Evolutionary conservation across 2,888 invertebrate genomes (phyloP).

Genomic region (Dexiosoma caninum): DNA sequence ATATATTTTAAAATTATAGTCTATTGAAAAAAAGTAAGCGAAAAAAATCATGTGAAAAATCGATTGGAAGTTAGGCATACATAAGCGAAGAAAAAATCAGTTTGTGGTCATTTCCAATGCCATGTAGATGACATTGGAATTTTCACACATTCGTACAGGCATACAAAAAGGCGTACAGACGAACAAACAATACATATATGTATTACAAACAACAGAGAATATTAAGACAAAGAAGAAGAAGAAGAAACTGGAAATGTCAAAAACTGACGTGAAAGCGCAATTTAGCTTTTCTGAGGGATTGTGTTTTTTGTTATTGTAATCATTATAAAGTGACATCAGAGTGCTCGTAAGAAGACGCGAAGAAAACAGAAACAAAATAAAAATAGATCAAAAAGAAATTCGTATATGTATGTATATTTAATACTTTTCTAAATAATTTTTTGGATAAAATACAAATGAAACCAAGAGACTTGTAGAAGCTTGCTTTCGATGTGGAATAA

Average conservation of each 20-base stretch:
- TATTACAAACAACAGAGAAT: conserved; percentile 23
- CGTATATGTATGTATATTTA: conserved; percentile 19
- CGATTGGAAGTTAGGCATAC: conserved; percentile 72
- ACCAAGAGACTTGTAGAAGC: neutral
- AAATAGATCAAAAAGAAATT: conserved; percentile 36
- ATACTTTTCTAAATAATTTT: neutral
- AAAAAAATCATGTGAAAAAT: conserved; percentile 75
- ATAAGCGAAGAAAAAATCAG: conserved; percentile 34
- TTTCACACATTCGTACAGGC: conserved; percentile 31
- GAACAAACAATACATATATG: conserved; percentile 36
- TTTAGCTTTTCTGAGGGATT: conserved; percentile 49
- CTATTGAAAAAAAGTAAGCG: conserved; percentile 27
- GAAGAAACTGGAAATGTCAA: conserved; percentile 46
- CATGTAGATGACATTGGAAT: conserved; percentile 64
- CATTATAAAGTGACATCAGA: conserved; percentile 60
- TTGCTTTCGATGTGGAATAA: conserved; percentile 55
- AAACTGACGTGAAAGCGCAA: conserved; percentile 58
- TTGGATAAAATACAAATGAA: conserved; percentile 26
- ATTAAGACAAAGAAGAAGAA: conserved; percentile 35
- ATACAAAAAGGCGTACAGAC: conserved; percentile 44
- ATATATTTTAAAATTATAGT: conserved; percentile 12
- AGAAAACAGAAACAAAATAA: conserved; percentile 38
- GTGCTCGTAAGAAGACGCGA: conserved; percentile 36
- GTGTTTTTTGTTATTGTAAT: conserved; percentile 57
- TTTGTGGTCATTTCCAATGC: conserved; percentile 61